Conservation (phyloP, 1,140 invertebrate species). For the Cepaea nemoralis region DNA sequence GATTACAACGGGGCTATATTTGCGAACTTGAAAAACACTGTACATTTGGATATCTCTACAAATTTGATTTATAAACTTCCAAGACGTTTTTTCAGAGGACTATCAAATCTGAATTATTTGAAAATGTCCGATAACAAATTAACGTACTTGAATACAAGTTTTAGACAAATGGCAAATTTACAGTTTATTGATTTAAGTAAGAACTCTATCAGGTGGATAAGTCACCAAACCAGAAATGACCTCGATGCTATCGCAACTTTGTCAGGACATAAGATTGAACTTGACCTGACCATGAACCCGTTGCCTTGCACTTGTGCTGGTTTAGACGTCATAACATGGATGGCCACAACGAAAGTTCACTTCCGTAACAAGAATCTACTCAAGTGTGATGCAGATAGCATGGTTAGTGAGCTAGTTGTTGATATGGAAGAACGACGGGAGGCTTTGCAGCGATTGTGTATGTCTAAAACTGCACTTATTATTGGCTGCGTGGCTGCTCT, state of each 20-base stretch:
- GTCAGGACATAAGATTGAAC: not conserved
- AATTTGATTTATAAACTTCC: slow-evolving; percentile 6
- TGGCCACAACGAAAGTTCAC: not conserved
- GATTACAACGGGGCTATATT: not conserved
- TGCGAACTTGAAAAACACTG: not conserved
- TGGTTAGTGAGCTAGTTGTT: not conserved
- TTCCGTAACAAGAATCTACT: slow-evolving; percentile 1
- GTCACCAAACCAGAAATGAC: not conserved
- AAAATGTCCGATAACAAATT: slow-evolving; percentile 18
- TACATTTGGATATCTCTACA: slow-evolving; percentile 5
- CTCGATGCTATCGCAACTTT: not conserved
- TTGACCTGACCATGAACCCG: not conserved
- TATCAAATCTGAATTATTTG: not conserved
- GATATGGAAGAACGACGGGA: not conserved
- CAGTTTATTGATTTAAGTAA: slow-evolving; percentile 7
- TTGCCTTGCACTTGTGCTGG: slow-evolving; percentile 3
- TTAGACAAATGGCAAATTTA: slow-evolving; percentile 13
- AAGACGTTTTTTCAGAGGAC: not conserved
- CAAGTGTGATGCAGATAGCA: not conserved
- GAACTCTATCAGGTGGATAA: slow-evolving; percentile 8
- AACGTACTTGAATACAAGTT: not conserved
- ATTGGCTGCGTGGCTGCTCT: not conserved
- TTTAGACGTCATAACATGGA: not conserved
- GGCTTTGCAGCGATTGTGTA: not conserved
- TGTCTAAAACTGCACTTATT: not conserved